Conservation (phyloP, 2,888 invertebrate genomes). For the Chymomyza fuscimana region DNA sequence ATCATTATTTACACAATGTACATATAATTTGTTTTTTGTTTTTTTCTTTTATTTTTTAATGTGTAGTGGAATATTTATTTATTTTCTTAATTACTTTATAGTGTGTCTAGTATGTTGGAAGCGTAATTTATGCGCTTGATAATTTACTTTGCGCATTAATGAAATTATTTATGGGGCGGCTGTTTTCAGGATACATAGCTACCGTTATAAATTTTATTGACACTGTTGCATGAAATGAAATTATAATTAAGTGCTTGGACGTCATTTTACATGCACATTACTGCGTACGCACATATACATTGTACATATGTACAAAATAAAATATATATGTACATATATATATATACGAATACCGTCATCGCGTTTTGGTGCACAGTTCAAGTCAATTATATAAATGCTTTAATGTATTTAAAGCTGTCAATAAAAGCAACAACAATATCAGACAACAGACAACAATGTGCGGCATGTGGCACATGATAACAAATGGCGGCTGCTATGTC, state of each 20-base stretch:
- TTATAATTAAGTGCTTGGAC: slow-evolving; percentile 27
- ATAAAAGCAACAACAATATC: neutral
- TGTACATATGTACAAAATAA: too few relatives aligned
- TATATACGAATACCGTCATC: neutral
- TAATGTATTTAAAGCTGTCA: slow-evolving; percentile 10
- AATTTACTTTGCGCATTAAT: slow-evolving; percentile 53
- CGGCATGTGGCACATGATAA: neutral
- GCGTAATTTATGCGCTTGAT: slow-evolving; percentile 8
- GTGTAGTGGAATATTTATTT: slow-evolving; percentile 11
- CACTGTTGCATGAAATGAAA: slow-evolving; percentile 34
- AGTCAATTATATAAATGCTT: slow-evolving; percentile 23
- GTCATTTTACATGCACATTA: slow-evolving; percentile 31
- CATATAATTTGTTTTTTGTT: neutral
- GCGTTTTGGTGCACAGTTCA: slow-evolving; percentile 8
- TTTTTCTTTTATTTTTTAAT: slow-evolving; percentile 1
- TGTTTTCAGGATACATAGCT: slow-evolving; percentile 25
- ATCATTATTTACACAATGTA: neutral
- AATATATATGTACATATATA: too few relatives aligned
- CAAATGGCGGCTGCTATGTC: neutral
- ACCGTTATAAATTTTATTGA: slow-evolving; percentile 40
- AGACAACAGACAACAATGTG: neutral
- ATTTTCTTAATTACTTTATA: slow-evolving; percentile 11
- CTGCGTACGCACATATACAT: too few relatives aligned
- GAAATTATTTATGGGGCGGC: slow-evolving; percentile 31
- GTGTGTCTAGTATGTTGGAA: neutral